Percentiles rank a stretch among this genome's conserved stretches.
These are phyloP conservation scores for Plectropomus leopardus DNA, from an alignment of 2,113 vertebrate genomes.

Conservation along the genomic window DNA sequence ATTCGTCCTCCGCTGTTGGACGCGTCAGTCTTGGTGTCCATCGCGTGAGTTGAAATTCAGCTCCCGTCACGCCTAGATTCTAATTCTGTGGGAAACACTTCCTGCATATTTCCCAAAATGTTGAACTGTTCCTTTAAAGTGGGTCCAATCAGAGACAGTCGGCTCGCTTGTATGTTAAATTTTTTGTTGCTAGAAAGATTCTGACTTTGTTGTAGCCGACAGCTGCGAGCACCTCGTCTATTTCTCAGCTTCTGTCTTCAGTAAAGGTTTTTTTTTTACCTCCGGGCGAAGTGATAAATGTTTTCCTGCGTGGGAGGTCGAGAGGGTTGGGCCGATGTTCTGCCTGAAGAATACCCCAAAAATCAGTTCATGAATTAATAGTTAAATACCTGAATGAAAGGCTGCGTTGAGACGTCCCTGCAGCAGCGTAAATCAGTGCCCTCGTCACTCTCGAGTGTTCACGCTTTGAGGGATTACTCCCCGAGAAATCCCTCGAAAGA, in stretches of 20 bases:
- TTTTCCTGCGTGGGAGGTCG: slow-evolving; percentile 56
- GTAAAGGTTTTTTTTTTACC: slow-evolving; percentile 36
- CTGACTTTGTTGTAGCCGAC: not conserved
- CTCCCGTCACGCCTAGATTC: too few species aligned
- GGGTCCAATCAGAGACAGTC: not conserved
- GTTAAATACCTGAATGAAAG: not conserved
- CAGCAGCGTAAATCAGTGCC: slow-evolving; percentile 29
- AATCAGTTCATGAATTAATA: not conserved
- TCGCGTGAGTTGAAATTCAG: too few species aligned
- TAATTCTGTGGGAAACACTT: too few species aligned
- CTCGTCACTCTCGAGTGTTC: slow-evolving; percentile 14
- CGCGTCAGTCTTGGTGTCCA: too few species aligned
- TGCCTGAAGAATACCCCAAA: not conserved
- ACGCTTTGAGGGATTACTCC: slow-evolving; percentile 29
- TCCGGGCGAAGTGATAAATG: slow-evolving; percentile 47
- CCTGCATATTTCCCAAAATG: not conserved
- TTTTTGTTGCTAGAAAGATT: slow-evolving; percentile 3
- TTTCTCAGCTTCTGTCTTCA: slow-evolving; percentile 42
- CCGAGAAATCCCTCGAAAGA: slow-evolving; percentile 44
- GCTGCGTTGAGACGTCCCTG: slow-evolving; percentile 3
- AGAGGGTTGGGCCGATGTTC: not conserved
- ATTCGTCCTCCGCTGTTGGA: too few species aligned
- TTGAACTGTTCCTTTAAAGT: not conserved
- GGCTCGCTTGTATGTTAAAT: too few species aligned
- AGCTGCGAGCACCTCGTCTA: not conserved